Evolutionary conservation across 2,888 invertebrate species (phyloP), one percentile per base, ranked within the genome.

Genomic region (Cryptophagus acutangulus): DNA sequence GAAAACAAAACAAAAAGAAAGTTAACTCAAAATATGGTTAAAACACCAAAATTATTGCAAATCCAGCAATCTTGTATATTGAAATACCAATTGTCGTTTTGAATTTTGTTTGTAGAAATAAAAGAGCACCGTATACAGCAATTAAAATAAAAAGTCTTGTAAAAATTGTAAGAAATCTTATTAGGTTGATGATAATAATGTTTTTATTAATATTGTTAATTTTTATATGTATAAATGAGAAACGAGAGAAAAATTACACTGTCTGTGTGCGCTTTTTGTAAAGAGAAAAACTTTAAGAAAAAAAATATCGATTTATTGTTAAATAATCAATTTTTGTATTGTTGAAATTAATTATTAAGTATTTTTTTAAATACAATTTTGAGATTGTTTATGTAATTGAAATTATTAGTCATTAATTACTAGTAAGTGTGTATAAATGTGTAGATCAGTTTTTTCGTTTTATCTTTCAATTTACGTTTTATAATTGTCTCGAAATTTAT

Each of bases 41-140:
- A 31, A 41, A n/a, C n/a, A n/a, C n/a, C n/a, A n/a, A n/a, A n/a
- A n/a, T n/a, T n/a, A n/a, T n/a, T n/a, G n/a, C n/a, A n/a, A n/a
- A n/a, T n/a, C n/a, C n/a, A n/a, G n/a, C n/a, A n/a, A 43, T 51
- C 51, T 47, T 49, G 49, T 48, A 46, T 49, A 46, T 51, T 51
- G 43, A 45, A 39, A 41, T 46, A 46, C 40, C 38, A n/a, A n/a
- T n/a, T n/a, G n/a, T n/a, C n/a, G n/a, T n/a, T n/a, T n/a, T n/a
- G n/a, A n/a, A n/a, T n/a, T n/a, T n/a, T n/a, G n/a, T n/a, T n/a
- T 44, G 31, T 28, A 43, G 45, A 40, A 43, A 41, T 49, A 51
- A 41, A 40, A 16, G 30, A 41, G 38, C 38, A 36, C 36, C 36
- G 36, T 39, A 41, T n/a, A n/a, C n/a, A n/a, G n/a, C n/a, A n/a